These are phyloP conservation scores for Apteryx owenii DNA, from an alignment of 2,113 vertebrate species.

Conservation along the genomic window DNA sequence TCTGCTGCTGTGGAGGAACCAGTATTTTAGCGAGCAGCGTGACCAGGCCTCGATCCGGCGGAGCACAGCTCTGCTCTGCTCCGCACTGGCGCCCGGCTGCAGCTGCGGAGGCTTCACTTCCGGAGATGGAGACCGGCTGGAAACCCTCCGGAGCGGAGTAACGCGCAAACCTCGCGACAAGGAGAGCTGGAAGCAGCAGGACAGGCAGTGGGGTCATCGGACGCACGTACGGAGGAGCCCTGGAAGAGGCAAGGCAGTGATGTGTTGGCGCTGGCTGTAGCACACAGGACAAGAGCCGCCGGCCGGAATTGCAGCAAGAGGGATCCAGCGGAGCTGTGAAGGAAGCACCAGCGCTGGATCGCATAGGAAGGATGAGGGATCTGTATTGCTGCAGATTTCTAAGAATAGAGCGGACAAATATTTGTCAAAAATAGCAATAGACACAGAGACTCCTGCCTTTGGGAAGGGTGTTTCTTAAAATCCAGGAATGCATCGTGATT, in stretches of 20 bases:
- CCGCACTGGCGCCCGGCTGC: not conserved
- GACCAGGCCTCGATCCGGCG: not conserved
- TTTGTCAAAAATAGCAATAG: not conserved
- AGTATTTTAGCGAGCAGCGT: not conserved
- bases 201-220: no score
- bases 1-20: not conserved
- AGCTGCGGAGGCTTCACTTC: accelerated
- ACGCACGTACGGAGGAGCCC: no score
- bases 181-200: not conserved
- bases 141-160: not conserved
- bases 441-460: not conserved
- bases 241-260: not conserved
- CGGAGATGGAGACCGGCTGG: accelerated
- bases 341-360: no score
- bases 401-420: not conserved
- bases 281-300: not conserved
- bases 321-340: not conserved
- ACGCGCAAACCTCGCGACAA: not conserved
- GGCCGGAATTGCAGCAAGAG: not conserved
- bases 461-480: not conserved
- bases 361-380: not conserved
- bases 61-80: not conserved
- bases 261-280: not conserved
- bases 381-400: not conserved
- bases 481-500: not conserved